These are phyloP conservation scores for Columba guinea DNA, from an alignment of 2,797 vertebrate species.

Conservation along the genomic window DNA sequence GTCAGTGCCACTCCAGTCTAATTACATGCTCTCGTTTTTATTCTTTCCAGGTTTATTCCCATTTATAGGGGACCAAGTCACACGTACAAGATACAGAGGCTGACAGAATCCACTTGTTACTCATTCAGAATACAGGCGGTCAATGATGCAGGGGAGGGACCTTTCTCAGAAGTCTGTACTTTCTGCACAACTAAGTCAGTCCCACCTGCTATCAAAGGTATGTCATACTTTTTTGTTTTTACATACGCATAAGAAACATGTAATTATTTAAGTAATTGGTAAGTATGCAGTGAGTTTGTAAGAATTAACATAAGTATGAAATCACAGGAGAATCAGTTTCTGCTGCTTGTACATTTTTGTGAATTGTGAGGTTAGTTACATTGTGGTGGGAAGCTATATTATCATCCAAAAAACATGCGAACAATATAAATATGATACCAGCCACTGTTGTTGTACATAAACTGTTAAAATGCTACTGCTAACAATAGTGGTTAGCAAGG, in stretches of 20 bases:
- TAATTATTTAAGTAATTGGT: not conserved
- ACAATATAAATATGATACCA: not conserved
- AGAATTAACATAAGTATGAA: not conserved
- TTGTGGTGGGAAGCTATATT: not conserved
- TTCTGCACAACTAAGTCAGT: slow-evolving; percentile 96
- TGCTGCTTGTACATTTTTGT: not conserved
- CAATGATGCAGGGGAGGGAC: slow-evolving; percentile 92
- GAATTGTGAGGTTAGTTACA: not conserved
- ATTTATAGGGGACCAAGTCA: slow-evolving; percentile 97
- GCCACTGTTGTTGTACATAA: not conserved
- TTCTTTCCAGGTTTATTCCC: slow-evolving; percentile 86
- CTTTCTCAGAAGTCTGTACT: slow-evolving; percentile 89
- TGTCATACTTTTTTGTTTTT: not conserved
- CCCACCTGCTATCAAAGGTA: slow-evolving; percentile 96
- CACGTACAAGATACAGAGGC: slow-evolving; percentile 95
- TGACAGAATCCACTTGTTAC: slow-evolving; percentile 92
- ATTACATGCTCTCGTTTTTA: not conserved
- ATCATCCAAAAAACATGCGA: not conserved
- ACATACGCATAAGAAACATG: rapidly evolving
- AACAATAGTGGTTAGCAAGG: not conserved
- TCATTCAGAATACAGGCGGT: slow-evolving; percentile 95
- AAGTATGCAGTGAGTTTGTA: not conserved
- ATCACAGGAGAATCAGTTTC: not conserved
- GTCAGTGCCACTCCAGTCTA: not conserved
- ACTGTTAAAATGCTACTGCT: not conserved